Evolutionary conservation across 92 coral and sea anemone genomes (phyloP), one percentile per base, ranked within the genome.

Genomic region (Actinernus sp.): DNA sequence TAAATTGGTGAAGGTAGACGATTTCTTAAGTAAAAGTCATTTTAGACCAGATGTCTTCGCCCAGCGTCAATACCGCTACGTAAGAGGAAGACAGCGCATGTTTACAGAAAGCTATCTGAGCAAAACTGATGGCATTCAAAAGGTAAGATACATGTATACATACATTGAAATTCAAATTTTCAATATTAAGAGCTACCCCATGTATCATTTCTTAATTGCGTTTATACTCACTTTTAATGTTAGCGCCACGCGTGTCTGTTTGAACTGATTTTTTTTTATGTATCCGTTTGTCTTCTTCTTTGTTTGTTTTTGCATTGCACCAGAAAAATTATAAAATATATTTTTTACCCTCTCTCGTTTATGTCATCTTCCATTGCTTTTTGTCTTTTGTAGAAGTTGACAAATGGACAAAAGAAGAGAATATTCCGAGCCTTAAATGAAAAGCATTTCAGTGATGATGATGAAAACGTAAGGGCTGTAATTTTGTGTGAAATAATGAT

Each of bases 1-100:
- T 12, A 50, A 50, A 49, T 17, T 49, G 5, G 55, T 49, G n/a
- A 49, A 49, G n/a, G 55, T 49, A 18, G 55, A 49, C 18, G 55
- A 49, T 32, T 49, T 49, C 31, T 22, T 49, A 21, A 49, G 57
- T 5, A 26, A 24, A 12, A 1, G 31, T 17, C 57, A 26, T 20
- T 50, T 50, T 8, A 17, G 57, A 4, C 32, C 57, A 4, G 57
- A 50, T 11, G 57, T 50, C 6, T 50, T 50, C 29, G 57, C 17
- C 1, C 1, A 26, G 32, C 31, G n/a, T 18, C 57, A 50, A 7
- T 50, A 50, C 33, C 3, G 33, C n/a, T 1, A 50, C 29, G 29
- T 50, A 13, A 31, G 26, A 12, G 57, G 57, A 3, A 31, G 57
- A 12, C 57, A 50, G 17, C 31, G 57, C 0, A 12, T 50, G 17